phyloP scores from a whole-genome alignment of 1,140 invertebrate species.

The Solenopsis invicta region DNA sequence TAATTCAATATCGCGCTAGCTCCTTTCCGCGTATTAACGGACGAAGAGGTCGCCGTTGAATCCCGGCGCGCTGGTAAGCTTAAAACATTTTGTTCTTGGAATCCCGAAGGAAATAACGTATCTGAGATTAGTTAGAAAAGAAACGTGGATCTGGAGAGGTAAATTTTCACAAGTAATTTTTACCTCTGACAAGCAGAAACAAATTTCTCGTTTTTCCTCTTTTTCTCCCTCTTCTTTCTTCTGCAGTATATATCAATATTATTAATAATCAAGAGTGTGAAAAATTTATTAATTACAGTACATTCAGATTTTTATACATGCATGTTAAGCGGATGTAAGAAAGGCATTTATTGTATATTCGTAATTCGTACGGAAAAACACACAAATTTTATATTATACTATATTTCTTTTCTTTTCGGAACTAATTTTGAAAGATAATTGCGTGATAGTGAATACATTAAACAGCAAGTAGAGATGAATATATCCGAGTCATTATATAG shows the following conservation, averaged over 20 bases:
- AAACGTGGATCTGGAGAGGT: slow-evolving; percentile 24
- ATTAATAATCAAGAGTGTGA: background rate
- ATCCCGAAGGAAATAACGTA: slow-evolving; percentile 57
- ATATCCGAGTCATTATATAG: slow-evolving; percentile 6
- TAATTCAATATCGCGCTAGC: slow-evolving; percentile 74
- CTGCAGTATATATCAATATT: background rate
- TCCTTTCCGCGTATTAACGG: slow-evolving; percentile 63
- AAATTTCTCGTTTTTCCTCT: background rate
- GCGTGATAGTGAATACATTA: slow-evolving; percentile 19
- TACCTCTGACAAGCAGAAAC: slow-evolving; percentile 21
- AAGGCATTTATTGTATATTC: background rate
- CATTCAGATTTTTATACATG: background rate
- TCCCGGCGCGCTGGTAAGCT: slow-evolving; percentile 39
- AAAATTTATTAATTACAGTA: background rate
- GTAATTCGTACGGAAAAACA: background rate
- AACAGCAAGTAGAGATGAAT: slow-evolving; percentile 25
- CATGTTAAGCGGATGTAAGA: background rate
- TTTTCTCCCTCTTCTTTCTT: background rate
- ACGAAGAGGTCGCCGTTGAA: slow-evolving; percentile 41
- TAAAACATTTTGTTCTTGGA: slow-evolving; percentile 58
- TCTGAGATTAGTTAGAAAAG: slow-evolving; percentile 63
- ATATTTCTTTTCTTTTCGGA: background rate
- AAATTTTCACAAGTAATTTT: slow-evolving; percentile 56
- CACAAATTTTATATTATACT: no score
- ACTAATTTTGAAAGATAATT: background rate